phyloP scores from a whole-genome alignment of 1,140 invertebrate species.

The Aphidius ervi region DNA sequence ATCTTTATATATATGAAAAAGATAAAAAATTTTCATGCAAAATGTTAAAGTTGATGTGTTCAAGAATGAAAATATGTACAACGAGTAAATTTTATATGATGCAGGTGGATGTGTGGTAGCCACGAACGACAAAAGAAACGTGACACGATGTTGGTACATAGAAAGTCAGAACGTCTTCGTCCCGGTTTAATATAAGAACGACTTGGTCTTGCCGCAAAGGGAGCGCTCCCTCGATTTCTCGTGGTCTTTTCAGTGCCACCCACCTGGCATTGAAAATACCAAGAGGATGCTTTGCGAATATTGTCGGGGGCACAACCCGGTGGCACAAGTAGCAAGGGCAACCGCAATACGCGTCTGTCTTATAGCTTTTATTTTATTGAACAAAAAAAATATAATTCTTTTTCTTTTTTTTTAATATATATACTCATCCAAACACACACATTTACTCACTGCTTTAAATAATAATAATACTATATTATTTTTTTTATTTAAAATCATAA shows the following conservation, averaged over 20 bases:
- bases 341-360: constrained; percentile 33
- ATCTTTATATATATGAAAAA: too few species aligned
- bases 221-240: constrained; percentile 10
- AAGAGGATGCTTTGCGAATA: constrained; percentile 6
- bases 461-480: too few species aligned
- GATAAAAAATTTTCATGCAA: not conserved
- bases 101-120: constrained; percentile 18
- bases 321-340: constrained; percentile 26
- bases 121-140: constrained; percentile 24
- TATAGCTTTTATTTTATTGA: constrained; percentile 2
- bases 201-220: constrained; percentile 15
- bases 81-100: too few species aligned
- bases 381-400: not conserved
- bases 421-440: too few species aligned
- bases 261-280: constrained; percentile 17
- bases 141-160: constrained; percentile 11
- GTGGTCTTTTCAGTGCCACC: constrained; percentile 9
- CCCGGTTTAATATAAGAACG: constrained; percentile 17
- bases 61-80: too few species aligned
- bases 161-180: constrained; percentile 17
- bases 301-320: constrained; percentile 15
- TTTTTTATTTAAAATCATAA: not conserved
- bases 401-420: not conserved
- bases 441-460: too few species aligned
- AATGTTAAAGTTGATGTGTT: too few species aligned